These are phyloP conservation scores for Syndactyla subalaris DNA, from an alignment of 2,797 vertebrate species.

Conservation along the genomic window DNA sequence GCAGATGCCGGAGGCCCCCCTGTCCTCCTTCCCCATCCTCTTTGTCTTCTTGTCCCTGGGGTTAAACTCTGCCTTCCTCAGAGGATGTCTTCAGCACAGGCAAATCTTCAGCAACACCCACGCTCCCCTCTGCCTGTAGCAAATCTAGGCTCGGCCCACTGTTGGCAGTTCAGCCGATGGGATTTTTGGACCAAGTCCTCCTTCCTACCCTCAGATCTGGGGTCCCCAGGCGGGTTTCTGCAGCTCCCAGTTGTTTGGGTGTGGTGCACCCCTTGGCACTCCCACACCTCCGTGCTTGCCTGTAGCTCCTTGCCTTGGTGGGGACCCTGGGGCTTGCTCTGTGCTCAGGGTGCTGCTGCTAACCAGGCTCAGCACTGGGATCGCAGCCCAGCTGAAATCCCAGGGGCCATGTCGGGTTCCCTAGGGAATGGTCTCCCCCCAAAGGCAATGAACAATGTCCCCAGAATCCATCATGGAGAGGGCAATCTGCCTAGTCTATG, in stretches of 20 bases:
- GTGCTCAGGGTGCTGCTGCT: accelerated
- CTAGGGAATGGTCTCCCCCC: background rate
- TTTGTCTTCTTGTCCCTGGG: accelerated
- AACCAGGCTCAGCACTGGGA: accelerated
- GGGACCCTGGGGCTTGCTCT: background rate
- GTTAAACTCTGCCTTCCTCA: background rate
- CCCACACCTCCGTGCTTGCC: background rate
- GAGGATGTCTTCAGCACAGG: background rate
- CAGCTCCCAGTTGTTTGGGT: background rate
- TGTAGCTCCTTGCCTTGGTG: accelerated
- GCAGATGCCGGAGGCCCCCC: background rate
- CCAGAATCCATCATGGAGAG: background rate
- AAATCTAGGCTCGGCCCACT: background rate
- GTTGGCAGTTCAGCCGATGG: background rate
- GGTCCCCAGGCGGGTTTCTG: background rate
- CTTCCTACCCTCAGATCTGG: background rate
- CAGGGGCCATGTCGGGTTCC: accelerated
- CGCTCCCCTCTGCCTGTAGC: background rate
- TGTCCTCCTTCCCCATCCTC: background rate
- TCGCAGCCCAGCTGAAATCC: accelerated
- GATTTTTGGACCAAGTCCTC: background rate
- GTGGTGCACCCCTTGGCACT: background rate
- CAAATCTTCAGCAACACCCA: background rate
- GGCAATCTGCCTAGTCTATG: background rate
- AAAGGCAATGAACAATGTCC: background rate